Base-by-base conservation (phyloP, 2,888 invertebrate species). In the Spilarctia lutea region DNA sequence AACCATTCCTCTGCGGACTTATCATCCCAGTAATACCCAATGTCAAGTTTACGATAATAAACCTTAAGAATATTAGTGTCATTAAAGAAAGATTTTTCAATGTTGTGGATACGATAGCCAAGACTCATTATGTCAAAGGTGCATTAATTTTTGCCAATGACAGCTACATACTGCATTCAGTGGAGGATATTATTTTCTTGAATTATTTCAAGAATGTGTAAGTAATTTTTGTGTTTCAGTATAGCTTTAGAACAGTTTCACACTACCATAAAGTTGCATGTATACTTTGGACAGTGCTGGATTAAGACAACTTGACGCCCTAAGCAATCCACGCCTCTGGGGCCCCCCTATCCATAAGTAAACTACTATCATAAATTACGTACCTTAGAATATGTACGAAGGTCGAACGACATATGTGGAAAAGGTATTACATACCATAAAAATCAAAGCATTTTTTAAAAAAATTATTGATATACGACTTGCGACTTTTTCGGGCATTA, bases 91-190 rank as follows among this genome's bases (percentile, higher is more conserved):
- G 88, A 13, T 91, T 91, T 82, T 90, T 86, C 83, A 86, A 88
- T 81, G 83, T 87, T 13, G 81, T 93, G 27, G 86, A 91, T 65
- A 84, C 89, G 63, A 75, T 95, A 71, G 85, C 91, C 10, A 85
- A 90, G 77, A 89, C 89, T 45, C 85, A 86, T 71, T 89, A 91
- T 24, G 88, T 96, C 20, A 96, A 95, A 83, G 96, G 94, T 1
- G 86, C 91, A 20, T 75, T 96, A 33, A 93, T 94, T 18, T 95
- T 92, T 90, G 92, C 94, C 2, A 94, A 94, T n/a, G 94, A 94
- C 74, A 94, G 92, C 79, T 95, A 91, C 73, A 83, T 95, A 8
- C 81, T 95, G 63, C 91, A 92, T 80, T 87, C 91, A 42, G 90
- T 91, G 72, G 93, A 94, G 66, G 92, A 93, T 78, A 91, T 94